Evolutionary conservation across 92 coral and sea anemone species (phyloP).

Genomic region (Zoanthus sociatus): DNA sequence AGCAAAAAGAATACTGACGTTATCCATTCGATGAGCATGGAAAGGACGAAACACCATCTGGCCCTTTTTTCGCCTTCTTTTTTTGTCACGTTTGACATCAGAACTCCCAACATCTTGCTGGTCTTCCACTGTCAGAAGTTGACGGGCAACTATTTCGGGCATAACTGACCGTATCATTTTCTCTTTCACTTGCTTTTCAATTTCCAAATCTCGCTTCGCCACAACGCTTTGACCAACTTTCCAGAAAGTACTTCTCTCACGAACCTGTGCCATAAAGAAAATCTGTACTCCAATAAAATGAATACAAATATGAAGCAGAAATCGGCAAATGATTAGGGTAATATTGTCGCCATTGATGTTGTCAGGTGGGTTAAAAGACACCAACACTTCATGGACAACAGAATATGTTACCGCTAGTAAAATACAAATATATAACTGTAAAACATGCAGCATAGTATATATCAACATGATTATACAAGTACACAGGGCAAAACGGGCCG

Average conservation of each 20-base stretch:
- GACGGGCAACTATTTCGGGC: slow-evolving; percentile 90
- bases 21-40: slow-evolving; percentile 98
- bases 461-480: slow-evolving; percentile 92
- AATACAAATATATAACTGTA: slow-evolving; percentile 90
- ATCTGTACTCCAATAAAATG: slow-evolving; percentile 95
- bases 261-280: slow-evolving; percentile 99
- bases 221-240: slow-evolving; percentile 98
- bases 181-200: slow-evolving; percentile 96
- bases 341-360: slow-evolving; percentile 31
- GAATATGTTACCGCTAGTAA: slow-evolving; percentile 87
- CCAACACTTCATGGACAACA: slow-evolving; percentile 89
- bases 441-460: slow-evolving; percentile 93
- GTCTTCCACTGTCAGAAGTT: slow-evolving; percentile 75
- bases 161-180: slow-evolving; percentile 95
- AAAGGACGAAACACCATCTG: slow-evolving; percentile 95
- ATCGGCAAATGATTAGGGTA: slow-evolving; percentile 75
- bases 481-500: slow-evolving; percentile 93
- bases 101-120: slow-evolving; percentile 70
- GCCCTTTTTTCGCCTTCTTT: slow-evolving; percentile 75
- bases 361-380: slow-evolving; percentile 39
- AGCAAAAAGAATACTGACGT: slow-evolving; percentile 97
- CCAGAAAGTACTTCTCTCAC: slow-evolving; percentile 99
- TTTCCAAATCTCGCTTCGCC: slow-evolving; percentile 92
- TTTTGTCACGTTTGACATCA: slow-evolving; percentile 76
- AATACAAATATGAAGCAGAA: slow-evolving; percentile 86